Evolutionary conservation across 2,888 invertebrate genomes (phyloP), one percentile per base, ranked within the genome.

Genomic region (Sabatieria punctata): DNA sequence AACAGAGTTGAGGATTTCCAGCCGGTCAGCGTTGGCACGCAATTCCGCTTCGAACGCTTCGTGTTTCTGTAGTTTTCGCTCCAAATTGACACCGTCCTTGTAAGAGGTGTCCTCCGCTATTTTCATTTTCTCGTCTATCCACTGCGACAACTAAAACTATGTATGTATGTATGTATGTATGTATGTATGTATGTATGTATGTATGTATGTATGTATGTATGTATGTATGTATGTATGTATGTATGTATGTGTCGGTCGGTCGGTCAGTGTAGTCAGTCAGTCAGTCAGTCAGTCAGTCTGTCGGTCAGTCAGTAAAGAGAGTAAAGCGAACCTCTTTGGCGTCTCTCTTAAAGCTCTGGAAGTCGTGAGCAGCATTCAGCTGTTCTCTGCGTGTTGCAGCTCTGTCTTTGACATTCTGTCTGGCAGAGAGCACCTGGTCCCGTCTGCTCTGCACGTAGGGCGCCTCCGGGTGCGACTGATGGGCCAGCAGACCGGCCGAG

Each of bases 21-120:
- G 60, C 18, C 66, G 53, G 27, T 66, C 65, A 46, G 64, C 54
- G 44, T 72, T 71, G 27, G 71, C 66, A 46, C 66, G 66, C 24
- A 72, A 60, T 52, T 72, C 72, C 1, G 69, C 65, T 49, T 71
- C 70, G 55, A 72, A 71, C 8, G 71, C 71, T 47, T 70, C 67
- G 52, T 72, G 71, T 55, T 69, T 70, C 56, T 70, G 65, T 22
- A 70, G 60, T 46, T 69, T 68, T 45, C 66, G 65, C 37, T 64
- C 63, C 39, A 71, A 52, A 3, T 56, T 55, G 18, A 55, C 49
- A n/a, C 53, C 46, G 27, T 91, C 89, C 19, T 85, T 73, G 68
- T 89, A 91, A 50, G 82, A 86, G 66, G 91, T 88, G 59, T 93
- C 91, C 1, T 80, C 78, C 0, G 89, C 89, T 0, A 85, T 83